Evolutionary conservation across 2,888 invertebrate genomes (phyloP).

Genomic region (Trissonchulus sp.): DNA sequence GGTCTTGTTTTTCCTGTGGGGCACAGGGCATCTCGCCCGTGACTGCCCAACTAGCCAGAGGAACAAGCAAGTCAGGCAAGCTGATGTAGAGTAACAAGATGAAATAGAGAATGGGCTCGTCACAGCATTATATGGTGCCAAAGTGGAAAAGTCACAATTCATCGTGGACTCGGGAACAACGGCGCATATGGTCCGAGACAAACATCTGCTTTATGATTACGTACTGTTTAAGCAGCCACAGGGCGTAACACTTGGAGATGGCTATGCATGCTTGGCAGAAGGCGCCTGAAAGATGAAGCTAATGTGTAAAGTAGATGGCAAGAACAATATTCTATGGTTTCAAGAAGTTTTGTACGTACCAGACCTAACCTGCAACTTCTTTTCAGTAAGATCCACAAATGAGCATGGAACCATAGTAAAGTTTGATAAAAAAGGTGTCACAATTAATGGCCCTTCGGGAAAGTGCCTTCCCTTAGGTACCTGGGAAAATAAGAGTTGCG

Average conservation of each 20-base stretch:
- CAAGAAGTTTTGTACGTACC: background rate
- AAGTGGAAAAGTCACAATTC: background rate
- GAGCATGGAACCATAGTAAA: background rate
- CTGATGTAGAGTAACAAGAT: background rate
- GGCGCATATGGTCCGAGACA: background rate
- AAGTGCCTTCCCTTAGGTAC: too few relatives aligned
- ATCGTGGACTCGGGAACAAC: background rate
- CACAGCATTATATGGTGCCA: background rate
- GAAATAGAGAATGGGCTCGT: background rate
- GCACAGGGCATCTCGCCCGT: background rate
- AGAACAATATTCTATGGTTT: background rate
- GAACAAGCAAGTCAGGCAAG: constrained; percentile 4
- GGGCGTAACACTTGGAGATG: background rate
- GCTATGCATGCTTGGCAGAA: background rate
- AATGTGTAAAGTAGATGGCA: background rate
- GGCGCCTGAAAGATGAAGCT: background rate
- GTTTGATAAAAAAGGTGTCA: background rate
- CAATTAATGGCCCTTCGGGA: background rate
- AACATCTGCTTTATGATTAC: background rate
- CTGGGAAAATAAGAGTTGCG: constrained; percentile 1
- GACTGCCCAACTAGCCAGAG: background rate
- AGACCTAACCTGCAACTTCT: background rate
- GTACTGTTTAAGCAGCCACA: constrained; percentile 3
- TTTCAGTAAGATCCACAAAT: background rate
- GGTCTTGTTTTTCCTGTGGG: background rate